Evolutionary conservation across 2,888 invertebrate genomes (phyloP).

Genomic region (Nezara viridula): DNA sequence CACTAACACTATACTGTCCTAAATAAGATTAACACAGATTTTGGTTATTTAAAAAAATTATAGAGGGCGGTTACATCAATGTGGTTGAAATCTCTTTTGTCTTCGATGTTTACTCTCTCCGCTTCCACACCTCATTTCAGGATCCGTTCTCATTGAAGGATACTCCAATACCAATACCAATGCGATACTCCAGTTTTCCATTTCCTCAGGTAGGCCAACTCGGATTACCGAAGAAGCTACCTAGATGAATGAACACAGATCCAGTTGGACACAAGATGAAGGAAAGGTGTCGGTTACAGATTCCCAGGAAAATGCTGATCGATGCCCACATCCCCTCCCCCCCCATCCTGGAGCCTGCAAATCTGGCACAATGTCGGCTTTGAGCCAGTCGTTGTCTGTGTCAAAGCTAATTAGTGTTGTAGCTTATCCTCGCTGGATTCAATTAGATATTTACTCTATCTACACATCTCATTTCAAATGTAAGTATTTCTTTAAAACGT

Average conservation of each 20-base stretch:
- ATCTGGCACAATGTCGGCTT: background rate
- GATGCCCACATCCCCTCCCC: background rate
- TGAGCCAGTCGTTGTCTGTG: background rate
- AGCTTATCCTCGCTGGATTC: background rate
- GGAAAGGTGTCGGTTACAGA: conserved; percentile 35
- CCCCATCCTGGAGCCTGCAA: conserved; percentile 24
- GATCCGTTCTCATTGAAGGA: no score
- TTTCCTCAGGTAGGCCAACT: background rate
- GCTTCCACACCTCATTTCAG: no score
- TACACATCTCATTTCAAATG: background rate
- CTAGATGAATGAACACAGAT: background rate
- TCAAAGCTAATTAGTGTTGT: no score
- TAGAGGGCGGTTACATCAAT: no score
- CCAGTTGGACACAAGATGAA: background rate
- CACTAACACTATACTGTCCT: no score
- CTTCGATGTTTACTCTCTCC: no score
- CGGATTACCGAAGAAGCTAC: background rate
- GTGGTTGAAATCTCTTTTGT: no score
- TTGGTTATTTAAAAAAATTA: no score
- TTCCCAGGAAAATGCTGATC: conserved; percentile 30
- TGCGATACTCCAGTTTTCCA: no score
- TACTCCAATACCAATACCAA: no score
- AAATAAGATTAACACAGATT: no score
- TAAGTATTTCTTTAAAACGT: background rate
- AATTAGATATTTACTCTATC: background rate